These are phyloP conservation scores for Heliocidaris tuberculata DNA, from an alignment of 35 echinoderm and acorn worm species.

Conservation along the genomic window DNA sequence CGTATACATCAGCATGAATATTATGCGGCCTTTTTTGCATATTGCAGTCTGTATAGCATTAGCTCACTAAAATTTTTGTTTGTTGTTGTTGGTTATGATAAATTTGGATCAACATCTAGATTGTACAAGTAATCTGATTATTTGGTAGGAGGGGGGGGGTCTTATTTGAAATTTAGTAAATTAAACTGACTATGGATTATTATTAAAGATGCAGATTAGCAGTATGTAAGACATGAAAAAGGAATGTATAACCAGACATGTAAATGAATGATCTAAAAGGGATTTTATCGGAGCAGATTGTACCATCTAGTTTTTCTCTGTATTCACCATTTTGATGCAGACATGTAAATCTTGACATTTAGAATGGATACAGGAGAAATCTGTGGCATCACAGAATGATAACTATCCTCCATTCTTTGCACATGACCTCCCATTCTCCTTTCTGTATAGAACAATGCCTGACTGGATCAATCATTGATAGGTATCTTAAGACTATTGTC, in stretches of 20 bases:
- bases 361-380: neutral
- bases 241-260: neutral
- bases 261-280: neutral
- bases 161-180: neutral
- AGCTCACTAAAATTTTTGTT: too few relatives aligned
- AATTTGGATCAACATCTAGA: too few relatives aligned
- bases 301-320: slow-evolving; percentile 18
- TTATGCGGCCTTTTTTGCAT: too few relatives aligned
- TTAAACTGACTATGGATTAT: neutral
- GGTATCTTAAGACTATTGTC: neutral
- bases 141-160: neutral
- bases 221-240: neutral
- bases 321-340: neutral
- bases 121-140: neutral
- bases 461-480: neutral
- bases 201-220: neutral
- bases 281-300: neutral
- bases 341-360: slow-evolving; percentile 13
- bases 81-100: too few relatives aligned
- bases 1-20: too few relatives aligned
- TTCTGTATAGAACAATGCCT: neutral
- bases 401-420: neutral
- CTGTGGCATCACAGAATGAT: neutral
- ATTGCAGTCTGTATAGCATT: too few relatives aligned
- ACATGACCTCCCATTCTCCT: neutral